A percentile compares a stretch with the other conserved stretches of the same genome.
These are phyloP conservation scores for Menidia beryllina DNA, from an alignment of 2,113 vertebrate species.

Conservation along the genomic window DNA sequence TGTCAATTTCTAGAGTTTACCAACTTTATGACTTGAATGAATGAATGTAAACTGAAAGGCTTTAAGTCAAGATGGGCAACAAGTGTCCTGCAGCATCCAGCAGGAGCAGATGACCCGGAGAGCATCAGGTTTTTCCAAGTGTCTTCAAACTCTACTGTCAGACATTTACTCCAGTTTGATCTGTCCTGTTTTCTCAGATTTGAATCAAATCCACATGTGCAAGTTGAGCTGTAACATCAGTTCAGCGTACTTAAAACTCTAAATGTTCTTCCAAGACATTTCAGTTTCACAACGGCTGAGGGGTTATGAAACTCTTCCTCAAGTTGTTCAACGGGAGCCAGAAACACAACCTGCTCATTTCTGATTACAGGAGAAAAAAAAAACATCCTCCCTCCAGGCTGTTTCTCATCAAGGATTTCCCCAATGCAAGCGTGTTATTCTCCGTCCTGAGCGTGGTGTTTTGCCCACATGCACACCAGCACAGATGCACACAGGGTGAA, in stretches of 20 bases:
- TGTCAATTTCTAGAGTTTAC: background rate
- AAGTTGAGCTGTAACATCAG: background rate
- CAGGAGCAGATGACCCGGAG: no score
- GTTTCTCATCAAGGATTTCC: conserved; percentile 59
- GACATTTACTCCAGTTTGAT: background rate
- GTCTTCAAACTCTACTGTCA: background rate
- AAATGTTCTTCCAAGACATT: conserved; percentile 21
- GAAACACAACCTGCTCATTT: conserved; percentile 44
- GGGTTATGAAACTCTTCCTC: conserved; percentile 22
- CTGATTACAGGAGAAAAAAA: conserved; percentile 59
- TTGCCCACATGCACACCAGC: conserved; percentile 30
- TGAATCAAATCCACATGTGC: conserved; percentile 41
- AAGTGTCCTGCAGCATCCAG: no score
- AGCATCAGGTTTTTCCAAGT: no score
- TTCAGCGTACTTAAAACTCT: background rate
- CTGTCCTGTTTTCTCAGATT: conserved; percentile 1
- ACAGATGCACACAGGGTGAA: conserved; percentile 50
- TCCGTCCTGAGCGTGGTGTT: conserved; percentile 42
- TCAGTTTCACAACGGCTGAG: conserved; percentile 22
- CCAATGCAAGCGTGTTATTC: conserved; percentile 55
- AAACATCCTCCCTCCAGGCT: conserved; percentile 61
- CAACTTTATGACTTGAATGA: background rate
- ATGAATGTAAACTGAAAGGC: no score
- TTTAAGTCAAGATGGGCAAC: no score
- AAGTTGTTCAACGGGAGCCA: conserved; percentile 4